These are phyloP conservation scores for Agrilus cyanescens DNA, from an alignment of 2,888 invertebrate species.

Conservation along the genomic window DNA sequence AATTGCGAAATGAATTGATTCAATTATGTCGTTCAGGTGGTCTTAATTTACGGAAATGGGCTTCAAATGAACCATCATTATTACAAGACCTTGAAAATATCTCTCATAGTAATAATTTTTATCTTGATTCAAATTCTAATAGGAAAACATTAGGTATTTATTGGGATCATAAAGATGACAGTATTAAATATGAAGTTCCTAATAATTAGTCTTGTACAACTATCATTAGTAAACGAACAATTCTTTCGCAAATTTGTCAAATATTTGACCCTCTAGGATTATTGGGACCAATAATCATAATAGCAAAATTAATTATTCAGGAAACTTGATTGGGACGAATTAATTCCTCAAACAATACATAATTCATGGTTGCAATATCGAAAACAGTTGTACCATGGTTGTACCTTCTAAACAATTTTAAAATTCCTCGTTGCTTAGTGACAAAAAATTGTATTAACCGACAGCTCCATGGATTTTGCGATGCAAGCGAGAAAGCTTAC, in stretches of 20 bases:
- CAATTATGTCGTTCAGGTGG: background rate
- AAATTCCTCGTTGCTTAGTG: slow-evolving; percentile 8
- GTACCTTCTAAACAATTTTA: slow-evolving; percentile 6
- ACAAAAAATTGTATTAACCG: slow-evolving; percentile 1
- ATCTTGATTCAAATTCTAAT: no score
- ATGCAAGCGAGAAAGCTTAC: slow-evolving; percentile 15
- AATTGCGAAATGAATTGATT: background rate
- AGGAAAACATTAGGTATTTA: no score
- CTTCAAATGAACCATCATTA: background rate
- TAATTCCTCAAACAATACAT: slow-evolving; percentile 7
- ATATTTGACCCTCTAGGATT: slow-evolving; percentile 19
- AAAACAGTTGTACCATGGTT: background rate
- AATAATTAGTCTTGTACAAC: background rate
- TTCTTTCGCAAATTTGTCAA: slow-evolving; percentile 14
- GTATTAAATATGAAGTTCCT: background rate
- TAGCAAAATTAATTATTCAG: slow-evolving; percentile 16
- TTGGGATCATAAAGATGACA: background rate
- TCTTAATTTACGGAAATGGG: background rate
- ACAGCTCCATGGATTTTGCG: slow-evolving; percentile 16
- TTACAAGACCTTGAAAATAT: no score
- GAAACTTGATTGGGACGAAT: slow-evolving; percentile 14
- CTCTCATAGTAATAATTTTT: no score
- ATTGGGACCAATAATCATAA: slow-evolving; percentile 14
- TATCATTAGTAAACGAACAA: slow-evolving; percentile 4
- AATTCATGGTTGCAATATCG: slow-evolving; percentile 8